These are phyloP conservation scores for Andrena minutula DNA, from an alignment of 2,888 invertebrate species.

Conservation along the genomic window DNA sequence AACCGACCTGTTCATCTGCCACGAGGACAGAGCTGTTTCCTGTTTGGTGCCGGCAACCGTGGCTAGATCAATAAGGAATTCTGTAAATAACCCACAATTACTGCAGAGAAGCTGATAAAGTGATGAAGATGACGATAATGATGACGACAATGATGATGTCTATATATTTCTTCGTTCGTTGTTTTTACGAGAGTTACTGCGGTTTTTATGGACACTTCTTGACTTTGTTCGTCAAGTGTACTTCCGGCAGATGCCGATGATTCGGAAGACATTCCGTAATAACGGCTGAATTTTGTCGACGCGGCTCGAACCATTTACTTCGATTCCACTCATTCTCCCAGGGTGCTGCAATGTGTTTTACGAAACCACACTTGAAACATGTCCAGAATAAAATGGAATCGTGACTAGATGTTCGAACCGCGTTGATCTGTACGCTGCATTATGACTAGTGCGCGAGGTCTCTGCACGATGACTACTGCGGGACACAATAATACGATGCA, in stretches of 20 bases:
- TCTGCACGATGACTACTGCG: neutral
- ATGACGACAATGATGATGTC: neutral
- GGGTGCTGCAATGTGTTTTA: neutral
- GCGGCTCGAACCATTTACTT: neutral
- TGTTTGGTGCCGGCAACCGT: constrained; percentile 7
- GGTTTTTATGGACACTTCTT: constrained; percentile 5
- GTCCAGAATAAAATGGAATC: neutral
- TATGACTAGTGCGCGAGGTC: neutral
- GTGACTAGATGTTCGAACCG: neutral
- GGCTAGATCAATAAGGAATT: constrained; percentile 21
- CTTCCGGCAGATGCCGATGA: neutral
- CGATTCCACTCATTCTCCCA: too few species aligned
- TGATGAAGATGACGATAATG: neutral
- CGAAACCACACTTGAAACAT: neutral
- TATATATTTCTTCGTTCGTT: constrained; percentile 46
- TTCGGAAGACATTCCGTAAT: neutral
- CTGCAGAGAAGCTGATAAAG: constrained; percentile 14
- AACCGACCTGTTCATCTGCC: neutral
- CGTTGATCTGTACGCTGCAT: neutral
- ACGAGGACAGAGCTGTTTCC: constrained; percentile 10
- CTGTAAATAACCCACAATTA: constrained; percentile 56
- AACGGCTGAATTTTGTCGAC: neutral
- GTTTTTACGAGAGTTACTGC: constrained; percentile 26
- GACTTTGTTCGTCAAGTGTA: neutral
- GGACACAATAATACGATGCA: neutral